These are phyloP conservation scores for Tyrannus savana DNA, from an alignment of 2,113 vertebrate genomes.

Conservation along the genomic window DNA sequence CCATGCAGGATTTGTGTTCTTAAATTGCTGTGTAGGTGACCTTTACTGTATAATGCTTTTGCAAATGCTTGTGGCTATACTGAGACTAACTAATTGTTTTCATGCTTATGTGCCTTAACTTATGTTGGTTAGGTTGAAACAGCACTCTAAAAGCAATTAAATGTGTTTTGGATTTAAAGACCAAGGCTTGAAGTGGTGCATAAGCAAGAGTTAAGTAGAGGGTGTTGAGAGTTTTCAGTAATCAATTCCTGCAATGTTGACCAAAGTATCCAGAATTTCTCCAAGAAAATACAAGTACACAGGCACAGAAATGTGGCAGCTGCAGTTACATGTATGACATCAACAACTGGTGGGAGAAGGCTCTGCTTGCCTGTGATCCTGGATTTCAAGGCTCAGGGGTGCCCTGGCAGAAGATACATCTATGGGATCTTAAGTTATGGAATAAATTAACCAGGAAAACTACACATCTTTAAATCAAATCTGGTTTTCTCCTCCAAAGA, in stretches of 20 bases:
- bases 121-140: not conserved
- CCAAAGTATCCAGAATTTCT: not conserved
- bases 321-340: fast-evolving
- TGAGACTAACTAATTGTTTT: not conserved
- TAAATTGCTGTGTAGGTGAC: not conserved
- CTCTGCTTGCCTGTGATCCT: not conserved
- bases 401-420: not conserved
- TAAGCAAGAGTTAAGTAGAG: not conserved
- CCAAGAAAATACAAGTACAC: not conserved
- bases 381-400: not conserved
- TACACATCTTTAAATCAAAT: not conserved
- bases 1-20: not conserved
- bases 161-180: not conserved
- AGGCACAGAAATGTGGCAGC: not conserved
- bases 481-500: not conserved
- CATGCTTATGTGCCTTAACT: not conserved
- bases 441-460: not conserved
- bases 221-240: not conserved
- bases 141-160: not conserved
- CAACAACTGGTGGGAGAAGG: not conserved
- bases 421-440: not conserved
- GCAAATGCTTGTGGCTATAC: not conserved
- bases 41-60: not conserved
- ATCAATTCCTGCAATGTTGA: not conserved
- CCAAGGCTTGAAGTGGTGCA: not conserved